A percentile compares a stretch with the other conserved stretches of the same genome.
Evolutionary conservation across 2,797 vertebrate genomes (phyloP).

Genomic region (Phataginus tricuspis): DNA sequence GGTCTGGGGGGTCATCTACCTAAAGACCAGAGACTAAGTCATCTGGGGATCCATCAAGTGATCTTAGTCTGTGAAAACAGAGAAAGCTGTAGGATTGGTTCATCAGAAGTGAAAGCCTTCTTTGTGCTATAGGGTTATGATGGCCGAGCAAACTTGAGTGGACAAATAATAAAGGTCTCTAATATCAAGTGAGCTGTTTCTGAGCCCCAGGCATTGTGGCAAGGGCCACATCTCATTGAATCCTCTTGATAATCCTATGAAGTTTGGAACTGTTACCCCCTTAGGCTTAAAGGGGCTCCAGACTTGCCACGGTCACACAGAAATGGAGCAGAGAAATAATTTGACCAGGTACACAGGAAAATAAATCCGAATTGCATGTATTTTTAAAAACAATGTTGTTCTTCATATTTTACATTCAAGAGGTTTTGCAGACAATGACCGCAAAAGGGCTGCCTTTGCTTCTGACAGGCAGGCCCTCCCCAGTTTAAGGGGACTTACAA

Average conservation of each 20-base stretch:
- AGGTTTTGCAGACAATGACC: not conserved
- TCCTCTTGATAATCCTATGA: not conserved
- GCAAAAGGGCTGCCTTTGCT: not conserved
- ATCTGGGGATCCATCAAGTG: not conserved
- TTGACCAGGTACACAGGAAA: not conserved
- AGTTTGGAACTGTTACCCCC: not conserved
- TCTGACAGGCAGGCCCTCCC: not conserved
- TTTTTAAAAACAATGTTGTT: not conserved
- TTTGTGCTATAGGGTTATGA: not conserved
- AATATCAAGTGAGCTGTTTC: not conserved
- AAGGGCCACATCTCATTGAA: not conserved
- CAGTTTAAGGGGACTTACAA: not conserved
- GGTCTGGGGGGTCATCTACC: not conserved
- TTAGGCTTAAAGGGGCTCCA: not conserved
- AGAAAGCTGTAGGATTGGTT: not conserved
- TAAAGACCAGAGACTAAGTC: not conserved
- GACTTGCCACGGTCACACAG: not conserved
- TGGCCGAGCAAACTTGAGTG: not conserved
- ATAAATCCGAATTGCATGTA: not conserved
- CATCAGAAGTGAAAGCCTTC: not conserved
- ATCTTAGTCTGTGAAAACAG: not conserved
- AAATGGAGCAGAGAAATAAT: not conserved
- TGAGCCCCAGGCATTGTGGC: not conserved
- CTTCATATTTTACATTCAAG: not conserved
- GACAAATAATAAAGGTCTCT: not conserved